These are phyloP conservation scores for Montipora capitata DNA, from an alignment of 92 coral and sea anemone genomes.

Conservation along the genomic window DNA sequence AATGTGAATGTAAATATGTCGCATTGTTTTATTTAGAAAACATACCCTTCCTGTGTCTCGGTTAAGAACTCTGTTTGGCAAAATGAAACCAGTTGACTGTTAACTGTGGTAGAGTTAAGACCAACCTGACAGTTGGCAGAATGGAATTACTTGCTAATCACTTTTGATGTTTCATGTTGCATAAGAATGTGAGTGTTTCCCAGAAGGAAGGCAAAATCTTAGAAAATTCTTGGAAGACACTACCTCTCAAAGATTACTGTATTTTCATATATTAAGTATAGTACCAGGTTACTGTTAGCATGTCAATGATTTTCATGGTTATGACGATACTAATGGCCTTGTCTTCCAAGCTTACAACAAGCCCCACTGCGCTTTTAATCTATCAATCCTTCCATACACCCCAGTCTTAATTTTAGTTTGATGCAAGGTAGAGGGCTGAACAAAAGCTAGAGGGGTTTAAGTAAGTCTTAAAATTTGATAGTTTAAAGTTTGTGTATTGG, in stretches of 20 bases:
- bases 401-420: slow-evolving; percentile 81
- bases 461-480: slow-evolving; percentile 37
- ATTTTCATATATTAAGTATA: neutral
- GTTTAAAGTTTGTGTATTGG: neutral
- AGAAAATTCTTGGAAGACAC: no score
- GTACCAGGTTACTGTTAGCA: neutral
- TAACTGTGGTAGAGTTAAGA: no score
- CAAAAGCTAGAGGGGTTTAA: slow-evolving; percentile 42
- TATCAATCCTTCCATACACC: slow-evolving; percentile 81
- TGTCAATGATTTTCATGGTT: neutral
- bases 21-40: no score
- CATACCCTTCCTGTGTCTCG: no score
- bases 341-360: slow-evolving; percentile 90
- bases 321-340: slow-evolving; percentile 76
- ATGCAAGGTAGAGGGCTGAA: slow-evolving; percentile 66
- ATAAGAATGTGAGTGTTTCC: no score
- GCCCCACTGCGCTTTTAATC: slow-evolving; percentile 87
- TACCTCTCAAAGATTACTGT: neutral
- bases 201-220: no score
- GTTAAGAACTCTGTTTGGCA: no score
- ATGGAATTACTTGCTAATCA: no score
- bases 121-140: no score
- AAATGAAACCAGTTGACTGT: no score
- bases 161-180: no score
- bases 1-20: no score